Evolutionary conservation across 2,888 invertebrate genomes (phyloP), one percentile per base, ranked within the genome.

Genomic region (Clitarchus hookeri): DNA sequence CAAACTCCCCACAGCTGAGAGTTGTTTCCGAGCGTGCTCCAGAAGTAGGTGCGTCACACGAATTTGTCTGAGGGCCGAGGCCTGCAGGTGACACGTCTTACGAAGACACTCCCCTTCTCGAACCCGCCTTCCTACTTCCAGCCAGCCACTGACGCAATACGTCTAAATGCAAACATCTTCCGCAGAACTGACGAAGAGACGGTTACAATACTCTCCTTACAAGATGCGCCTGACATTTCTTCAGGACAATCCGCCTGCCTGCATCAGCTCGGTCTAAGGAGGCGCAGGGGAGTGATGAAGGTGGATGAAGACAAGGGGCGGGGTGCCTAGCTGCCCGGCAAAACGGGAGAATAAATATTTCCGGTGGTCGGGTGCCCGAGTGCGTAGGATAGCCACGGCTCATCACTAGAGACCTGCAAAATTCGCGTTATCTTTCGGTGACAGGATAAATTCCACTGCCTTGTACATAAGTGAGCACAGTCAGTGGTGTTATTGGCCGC

Each of bases 31-130:
- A 19, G 65, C 65, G 8, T 65, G 65, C 65, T n/a, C 65, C 65
- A 65, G 23, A 65, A 6, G 16, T 4, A 19, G 8, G 65, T 19
- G 23, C 65, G 65, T 65, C 65, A 2, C 65, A 19, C 8, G 36
- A 65, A 65, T 19, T 65, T 65, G 11, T 65, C 65, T 0, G n/a
- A 23, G 6, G 65, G 65, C 23, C n/a, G 19, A 8, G 65, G 8
- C n/a, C 65, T 65, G 65, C 65, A 19, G 65, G 65, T 65, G 65
- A 65, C 65, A 65, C 65, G 65, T 65, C 65, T 65, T n/a, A 65
- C 65, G 23, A n/a, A 65, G 65, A 65, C 65, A 23, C 19, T 19
- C 65, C 65, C 65, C 19, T 65, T n/a, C 65, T n/a, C 16, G 0
- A 19, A 8, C 16, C 65, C 65, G n/a, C 65, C 65, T n/a, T 19